These are phyloP conservation scores for Actias luna DNA, from an alignment of 2,888 invertebrate species.

Conservation along the genomic window DNA sequence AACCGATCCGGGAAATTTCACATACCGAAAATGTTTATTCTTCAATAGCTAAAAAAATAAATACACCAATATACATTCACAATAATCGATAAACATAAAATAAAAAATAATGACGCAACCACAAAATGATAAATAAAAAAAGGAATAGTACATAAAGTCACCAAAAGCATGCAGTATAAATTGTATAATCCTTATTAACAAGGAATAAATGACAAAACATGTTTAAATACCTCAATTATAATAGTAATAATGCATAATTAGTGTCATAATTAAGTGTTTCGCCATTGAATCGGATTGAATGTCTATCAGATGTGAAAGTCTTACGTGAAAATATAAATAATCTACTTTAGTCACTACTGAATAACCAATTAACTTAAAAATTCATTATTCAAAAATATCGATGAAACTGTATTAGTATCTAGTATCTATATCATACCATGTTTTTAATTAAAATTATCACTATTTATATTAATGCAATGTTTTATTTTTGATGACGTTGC, in stretches of 20 bases:
- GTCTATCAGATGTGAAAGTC: not conserved
- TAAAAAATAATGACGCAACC: slow-evolving; percentile 31
- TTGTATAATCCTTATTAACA: slow-evolving; percentile 7
- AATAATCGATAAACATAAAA: slow-evolving; percentile 38
- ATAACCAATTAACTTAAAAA: not conserved
- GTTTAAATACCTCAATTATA: not conserved
- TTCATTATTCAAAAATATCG: not conserved
- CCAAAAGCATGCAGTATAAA: slow-evolving; percentile 16
- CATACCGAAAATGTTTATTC: slow-evolving; percentile 82
- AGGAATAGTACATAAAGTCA: slow-evolving; percentile 20
- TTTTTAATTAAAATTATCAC: too few species aligned
- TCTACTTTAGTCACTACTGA: not conserved
- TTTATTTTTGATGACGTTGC: too few species aligned
- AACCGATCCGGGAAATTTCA: slow-evolving; percentile 79
- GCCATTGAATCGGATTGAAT: not conserved
- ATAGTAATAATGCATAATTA: not conserved
- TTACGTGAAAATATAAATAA: not conserved
- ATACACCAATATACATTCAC: slow-evolving; percentile 80
- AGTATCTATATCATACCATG: too few species aligned
- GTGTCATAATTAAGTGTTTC: not conserved
- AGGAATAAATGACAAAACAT: not conserved
- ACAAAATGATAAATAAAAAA: slow-evolving; percentile 5
- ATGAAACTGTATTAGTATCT: too few species aligned
- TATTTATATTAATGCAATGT: too few species aligned
- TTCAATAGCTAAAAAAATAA: slow-evolving; percentile 81